phyloP scores from a whole-genome alignment of 2,888 invertebrate species.

The Habroteleia sp. region DNA sequence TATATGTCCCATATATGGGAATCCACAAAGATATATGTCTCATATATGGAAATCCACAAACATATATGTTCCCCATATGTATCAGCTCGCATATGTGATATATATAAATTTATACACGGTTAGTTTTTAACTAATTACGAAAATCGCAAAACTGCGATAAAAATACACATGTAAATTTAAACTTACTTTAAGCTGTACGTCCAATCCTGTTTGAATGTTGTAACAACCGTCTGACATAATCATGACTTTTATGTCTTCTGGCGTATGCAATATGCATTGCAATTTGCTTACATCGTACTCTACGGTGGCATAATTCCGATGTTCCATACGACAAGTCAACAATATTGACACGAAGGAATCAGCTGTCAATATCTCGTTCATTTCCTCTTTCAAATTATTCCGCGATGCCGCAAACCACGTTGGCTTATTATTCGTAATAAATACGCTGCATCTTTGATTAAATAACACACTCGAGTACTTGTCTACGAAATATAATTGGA shows the following conservation, averaged over 20 bases:
- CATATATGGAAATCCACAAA: too few species aligned
- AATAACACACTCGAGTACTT: constrained; percentile 24
- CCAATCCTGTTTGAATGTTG: constrained; percentile 36
- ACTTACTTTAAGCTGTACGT: constrained; percentile 42
- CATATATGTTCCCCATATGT: too few species aligned
- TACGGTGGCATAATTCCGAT: constrained; percentile 83
- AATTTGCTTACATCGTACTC: constrained; percentile 79
- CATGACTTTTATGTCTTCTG: constrained; percentile 69
- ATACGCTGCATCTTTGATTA: constrained; percentile 22
- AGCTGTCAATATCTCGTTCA: constrained; percentile 64
- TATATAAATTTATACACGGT: too few species aligned
- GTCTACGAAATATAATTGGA: constrained; percentile 66
- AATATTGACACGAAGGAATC: constrained; percentile 75
- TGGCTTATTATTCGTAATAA: constrained; percentile 42
- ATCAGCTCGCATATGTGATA: too few species aligned
- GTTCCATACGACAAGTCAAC: constrained; percentile 80
- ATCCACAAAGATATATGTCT: too few species aligned
- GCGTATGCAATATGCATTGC: constrained; percentile 71
- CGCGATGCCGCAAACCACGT: constrained; percentile 25
- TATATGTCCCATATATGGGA: too few species aligned
- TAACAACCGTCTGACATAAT: constrained; percentile 67
- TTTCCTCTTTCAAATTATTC: constrained; percentile 60
- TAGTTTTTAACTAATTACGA: too few species aligned
- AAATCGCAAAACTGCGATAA: too few species aligned
- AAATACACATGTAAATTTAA: too few species aligned